Percentiles rank a stretch among this genome's conserved stretches.
Evolutionary conservation across 2,113 vertebrate species (phyloP).

Genomic region (Chrysochloris asiatica): DNA sequence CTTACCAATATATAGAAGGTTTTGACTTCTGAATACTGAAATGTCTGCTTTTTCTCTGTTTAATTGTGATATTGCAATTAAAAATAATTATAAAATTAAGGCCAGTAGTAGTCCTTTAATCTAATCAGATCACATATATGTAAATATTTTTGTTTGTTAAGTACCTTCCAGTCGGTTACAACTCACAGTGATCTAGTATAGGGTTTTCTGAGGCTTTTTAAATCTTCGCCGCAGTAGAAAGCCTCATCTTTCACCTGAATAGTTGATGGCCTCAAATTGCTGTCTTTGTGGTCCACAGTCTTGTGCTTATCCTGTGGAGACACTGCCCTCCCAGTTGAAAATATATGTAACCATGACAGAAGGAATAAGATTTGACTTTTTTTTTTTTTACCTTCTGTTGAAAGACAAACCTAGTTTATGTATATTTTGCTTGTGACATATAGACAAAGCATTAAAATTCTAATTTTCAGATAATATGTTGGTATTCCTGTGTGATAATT

Average conservation of each 20-base stretch:
- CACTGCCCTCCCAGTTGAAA: too few relatives aligned
- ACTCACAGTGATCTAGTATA: too few relatives aligned
- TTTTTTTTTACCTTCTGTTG: not conserved
- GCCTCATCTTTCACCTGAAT: too few relatives aligned
- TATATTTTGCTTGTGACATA: not conserved
- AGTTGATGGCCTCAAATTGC: too few relatives aligned
- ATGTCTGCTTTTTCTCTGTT: not conserved
- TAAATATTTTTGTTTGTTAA: too few relatives aligned
- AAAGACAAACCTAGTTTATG: not conserved
- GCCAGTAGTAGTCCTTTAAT: not conserved
- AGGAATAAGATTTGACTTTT: not conserved
- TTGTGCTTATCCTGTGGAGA: too few relatives aligned
- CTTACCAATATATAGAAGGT: not conserved
- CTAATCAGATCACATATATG: not conserved
- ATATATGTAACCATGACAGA: not conserved
- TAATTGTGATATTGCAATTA: not conserved
- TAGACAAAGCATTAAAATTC: not conserved
- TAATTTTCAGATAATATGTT: not conserved
- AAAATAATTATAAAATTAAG: conserved; percentile 4
- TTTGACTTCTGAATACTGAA: not conserved
- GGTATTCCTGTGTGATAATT: not conserved
- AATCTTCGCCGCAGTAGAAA: too few relatives aligned
- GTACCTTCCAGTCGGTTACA: too few relatives aligned
- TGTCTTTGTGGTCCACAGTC: too few relatives aligned
- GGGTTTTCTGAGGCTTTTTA: too few relatives aligned